Evolutionary conservation across 2,797 vertebrate species (phyloP).

Genomic region (Geotrypetes seraphini): DNA sequence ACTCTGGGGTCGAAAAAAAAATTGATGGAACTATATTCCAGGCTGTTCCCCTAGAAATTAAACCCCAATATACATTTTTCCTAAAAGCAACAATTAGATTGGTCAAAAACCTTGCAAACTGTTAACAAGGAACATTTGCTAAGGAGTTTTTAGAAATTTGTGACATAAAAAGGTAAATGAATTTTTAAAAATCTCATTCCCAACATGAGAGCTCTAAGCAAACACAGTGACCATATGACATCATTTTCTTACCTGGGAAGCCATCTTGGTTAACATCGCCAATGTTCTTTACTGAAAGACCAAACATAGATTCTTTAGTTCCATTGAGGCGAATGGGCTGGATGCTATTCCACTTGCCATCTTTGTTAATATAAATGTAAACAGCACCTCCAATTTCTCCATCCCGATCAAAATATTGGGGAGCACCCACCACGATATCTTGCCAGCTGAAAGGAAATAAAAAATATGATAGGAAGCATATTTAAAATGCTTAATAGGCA

Average conservation of each 20-base stretch:
- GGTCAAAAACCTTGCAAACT: too few species aligned
- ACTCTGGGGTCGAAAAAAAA: too few species aligned
- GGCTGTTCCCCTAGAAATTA: too few species aligned
- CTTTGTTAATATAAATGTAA: conserved; percentile 83
- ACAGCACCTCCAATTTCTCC: conserved; percentile 82
- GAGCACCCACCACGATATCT: conserved; percentile 89
- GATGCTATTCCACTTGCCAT: conserved; percentile 68
- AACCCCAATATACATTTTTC: too few species aligned
- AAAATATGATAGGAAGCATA: not conserved
- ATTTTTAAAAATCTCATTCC: too few species aligned
- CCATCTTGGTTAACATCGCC: conserved; percentile 88
- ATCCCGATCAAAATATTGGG: conserved; percentile 87
- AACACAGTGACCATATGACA: not conserved
- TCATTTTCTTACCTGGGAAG: conserved; percentile 64
- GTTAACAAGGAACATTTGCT: too few species aligned
- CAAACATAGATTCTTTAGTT: conserved; percentile 90
- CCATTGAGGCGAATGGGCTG: conserved; percentile 74
- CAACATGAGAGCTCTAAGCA: too few species aligned
- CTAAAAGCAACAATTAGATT: too few species aligned
- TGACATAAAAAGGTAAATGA: too few species aligned
- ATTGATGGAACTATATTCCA: too few species aligned
- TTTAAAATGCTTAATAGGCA: too few species aligned
- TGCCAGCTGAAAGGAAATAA: conserved; percentile 84
- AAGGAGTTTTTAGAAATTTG: too few species aligned
- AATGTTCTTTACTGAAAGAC: conserved; percentile 82